Percentiles rank a stretch among this genome's conserved stretches.
Evolutionary conservation across 2,113 vertebrate species (phyloP).

Genomic region (Oreochromis tanganicae): DNA sequence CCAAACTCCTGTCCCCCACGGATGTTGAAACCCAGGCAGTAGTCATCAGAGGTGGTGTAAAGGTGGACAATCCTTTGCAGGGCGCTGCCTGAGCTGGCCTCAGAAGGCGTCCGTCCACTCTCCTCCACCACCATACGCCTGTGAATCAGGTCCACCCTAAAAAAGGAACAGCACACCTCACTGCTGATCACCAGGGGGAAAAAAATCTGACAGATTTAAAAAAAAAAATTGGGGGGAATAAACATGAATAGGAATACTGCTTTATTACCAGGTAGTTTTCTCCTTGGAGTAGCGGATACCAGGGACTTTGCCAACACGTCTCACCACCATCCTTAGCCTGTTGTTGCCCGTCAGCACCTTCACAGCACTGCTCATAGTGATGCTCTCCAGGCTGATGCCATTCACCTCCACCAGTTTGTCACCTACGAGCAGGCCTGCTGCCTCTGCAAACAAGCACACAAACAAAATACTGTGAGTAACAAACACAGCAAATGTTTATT

Average conservation of each 20-base stretch:
- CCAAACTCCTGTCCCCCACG: conserved; percentile 90
- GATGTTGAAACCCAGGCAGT: conserved; percentile 94
- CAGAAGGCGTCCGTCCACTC: conserved; percentile 71
- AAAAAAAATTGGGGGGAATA: not conserved
- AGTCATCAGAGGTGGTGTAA: conserved; percentile 90
- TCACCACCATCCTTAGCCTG: conserved; percentile 87
- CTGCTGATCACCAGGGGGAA: not conserved
- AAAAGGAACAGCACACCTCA: not conserved
- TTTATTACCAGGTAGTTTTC: conserved; percentile 86
- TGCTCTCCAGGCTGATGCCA: conserved; percentile 88
- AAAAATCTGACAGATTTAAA: not conserved
- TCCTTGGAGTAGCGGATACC: conserved; percentile 95
- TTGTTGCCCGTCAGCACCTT: conserved; percentile 89
- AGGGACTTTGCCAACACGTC: conserved; percentile 89
- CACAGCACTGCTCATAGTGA: conserved; percentile 91
- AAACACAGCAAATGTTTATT: not conserved
- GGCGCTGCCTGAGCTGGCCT: conserved; percentile 75
- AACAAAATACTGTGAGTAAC: not conserved
- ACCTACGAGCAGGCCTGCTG: conserved; percentile 82
- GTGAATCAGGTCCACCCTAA: conserved; percentile 89
- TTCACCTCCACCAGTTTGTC: conserved; percentile 96
- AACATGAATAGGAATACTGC: not conserved
- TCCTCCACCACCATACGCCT: conserved; percentile 86
- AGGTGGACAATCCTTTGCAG: conserved; percentile 84
- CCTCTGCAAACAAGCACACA: conserved; percentile 68